Percentiles rank a stretch among this genome's conserved stretches.
phyloP scores from a whole-genome alignment of 2,113 vertebrate genomes.

The Chrysemys picta region DNA sequence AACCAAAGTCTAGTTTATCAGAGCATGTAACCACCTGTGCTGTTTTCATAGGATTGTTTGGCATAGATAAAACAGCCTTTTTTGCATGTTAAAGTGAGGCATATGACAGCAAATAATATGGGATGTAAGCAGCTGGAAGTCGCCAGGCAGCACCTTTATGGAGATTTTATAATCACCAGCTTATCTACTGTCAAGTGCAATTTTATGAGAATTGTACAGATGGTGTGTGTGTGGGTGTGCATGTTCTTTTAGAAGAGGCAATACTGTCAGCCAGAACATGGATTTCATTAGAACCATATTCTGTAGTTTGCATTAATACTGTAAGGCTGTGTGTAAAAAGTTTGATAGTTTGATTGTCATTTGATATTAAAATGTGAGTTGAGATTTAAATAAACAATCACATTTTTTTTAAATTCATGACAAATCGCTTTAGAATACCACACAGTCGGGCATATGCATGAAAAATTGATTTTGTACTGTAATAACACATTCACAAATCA shows the following conservation, averaged over 20 bases:
- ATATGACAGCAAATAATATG: neutral
- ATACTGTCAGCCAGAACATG: neutral
- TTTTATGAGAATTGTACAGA: neutral
- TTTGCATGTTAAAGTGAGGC: neutral
- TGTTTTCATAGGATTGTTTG: neutral
- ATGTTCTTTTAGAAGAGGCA: neutral
- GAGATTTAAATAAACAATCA: slow-evolving; percentile 1
- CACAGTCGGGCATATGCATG: neutral
- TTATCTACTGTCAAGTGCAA: neutral
- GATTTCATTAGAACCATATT: neutral
- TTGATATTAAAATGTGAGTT: neutral
- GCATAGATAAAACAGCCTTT: neutral
- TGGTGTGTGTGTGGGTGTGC: neutral
- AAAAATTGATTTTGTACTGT: neutral
- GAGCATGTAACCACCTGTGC: neutral
- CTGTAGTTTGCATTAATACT: neutral
- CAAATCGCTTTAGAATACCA: neutral
- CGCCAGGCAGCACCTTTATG: neutral
- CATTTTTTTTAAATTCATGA: neutral
- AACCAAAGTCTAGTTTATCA: neutral
- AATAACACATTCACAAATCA: neutral
- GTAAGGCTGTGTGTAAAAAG: neutral
- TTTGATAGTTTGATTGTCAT: neutral
- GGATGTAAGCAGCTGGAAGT: neutral
- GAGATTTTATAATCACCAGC: neutral